These are phyloP conservation scores for Neofelis nebulosa DNA, from an alignment of 2,113 vertebrate genomes.

Conservation along the genomic window DNA sequence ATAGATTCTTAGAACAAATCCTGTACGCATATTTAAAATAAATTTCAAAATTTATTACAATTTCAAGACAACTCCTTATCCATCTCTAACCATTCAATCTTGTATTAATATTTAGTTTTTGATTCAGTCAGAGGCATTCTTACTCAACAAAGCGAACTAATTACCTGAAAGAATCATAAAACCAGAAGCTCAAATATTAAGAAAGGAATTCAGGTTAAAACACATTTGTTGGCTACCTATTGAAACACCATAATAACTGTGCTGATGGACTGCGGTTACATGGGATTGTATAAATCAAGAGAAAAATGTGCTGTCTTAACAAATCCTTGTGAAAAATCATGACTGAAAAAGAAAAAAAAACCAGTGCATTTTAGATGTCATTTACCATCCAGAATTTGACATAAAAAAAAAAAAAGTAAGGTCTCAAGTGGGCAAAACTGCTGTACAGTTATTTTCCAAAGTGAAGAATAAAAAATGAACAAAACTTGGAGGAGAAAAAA, in stretches of 20 bases:
- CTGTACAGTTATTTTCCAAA: neutral
- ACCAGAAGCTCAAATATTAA: conserved; percentile 37
- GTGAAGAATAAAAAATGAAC: neutral
- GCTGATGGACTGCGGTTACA: conserved; percentile 13
- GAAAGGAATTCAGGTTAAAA: conserved; percentile 60
- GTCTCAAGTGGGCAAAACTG: conserved; percentile 19
- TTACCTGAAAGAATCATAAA: conserved; percentile 60
- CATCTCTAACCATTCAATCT: neutral
- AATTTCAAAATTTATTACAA: conserved; percentile 22
- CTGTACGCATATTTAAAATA: neutral
- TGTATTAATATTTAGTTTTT: conserved; percentile 46
- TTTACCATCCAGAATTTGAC: neutral
- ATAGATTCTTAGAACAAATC: conserved; percentile 42
- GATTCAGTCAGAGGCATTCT: neutral
- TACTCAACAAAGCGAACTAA: conserved; percentile 44
- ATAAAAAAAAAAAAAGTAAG: neutral
- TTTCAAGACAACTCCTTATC: conserved; percentile 48
- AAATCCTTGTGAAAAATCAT: conserved; percentile 42
- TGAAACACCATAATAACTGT: conserved; percentile 40
- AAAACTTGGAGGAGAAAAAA: neutral
- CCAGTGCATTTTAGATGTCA: neutral
- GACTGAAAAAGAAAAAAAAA: neutral
- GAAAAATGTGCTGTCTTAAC: conserved; percentile 28
- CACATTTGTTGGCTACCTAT: neutral
- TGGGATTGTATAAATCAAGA: conserved; percentile 16